Evolutionary conservation across 1,140 invertebrate genomes (phyloP), one percentile per base, ranked within the genome.

Genomic region (Heliconius nattereri): DNA sequence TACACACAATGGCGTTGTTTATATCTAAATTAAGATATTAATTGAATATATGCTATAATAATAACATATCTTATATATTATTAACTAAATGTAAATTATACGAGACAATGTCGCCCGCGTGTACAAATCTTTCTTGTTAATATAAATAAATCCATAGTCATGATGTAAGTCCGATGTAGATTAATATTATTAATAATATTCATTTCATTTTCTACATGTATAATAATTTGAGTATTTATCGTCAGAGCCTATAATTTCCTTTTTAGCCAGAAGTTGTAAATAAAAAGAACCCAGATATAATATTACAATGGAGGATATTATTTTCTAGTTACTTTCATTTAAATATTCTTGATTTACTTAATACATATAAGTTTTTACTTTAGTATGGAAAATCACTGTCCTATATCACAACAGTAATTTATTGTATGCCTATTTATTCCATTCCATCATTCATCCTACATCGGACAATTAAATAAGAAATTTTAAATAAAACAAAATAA

Each of bases 401-500:
- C 54, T 66, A 66, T 66, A 66, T 29, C 26, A 60, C 13, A 29
- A 16, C 60, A 66, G 29, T 66, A 29, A 71, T 35, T 71, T 32
- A 29, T 45, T 76, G 23, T 49, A 16, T 72, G 26, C 13, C n/a
- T n/a, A n/a, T n/a, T n/a, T n/a, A n/a, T n/a, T n/a, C n/a, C n/a
- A n/a, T n/a, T n/a, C n/a, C 60, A 66, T 66, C 60, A 66, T 29
- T 52, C 32, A 82, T 76, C 76, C 78, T 79, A 52, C 81, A 79
- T 75, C 81, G 77, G 66, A 82, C 73, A 72, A 45, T 16, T 16
- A 45, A 78, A 45, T 75, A 75, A 71, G 9, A 40, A 35, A 71
- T 40, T 54, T 57, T 71, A 77, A 66, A 40, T 57, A 76, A 72
- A 75, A 76, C 49, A 45, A 82, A 84, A 82, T 77, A 73, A 80